A percentile compares a stretch with the other conserved stretches of the same genome.
Evolutionary conservation across 2,113 vertebrate genomes (phyloP).

Genomic region (Chaenocephalus aceratus): DNA sequence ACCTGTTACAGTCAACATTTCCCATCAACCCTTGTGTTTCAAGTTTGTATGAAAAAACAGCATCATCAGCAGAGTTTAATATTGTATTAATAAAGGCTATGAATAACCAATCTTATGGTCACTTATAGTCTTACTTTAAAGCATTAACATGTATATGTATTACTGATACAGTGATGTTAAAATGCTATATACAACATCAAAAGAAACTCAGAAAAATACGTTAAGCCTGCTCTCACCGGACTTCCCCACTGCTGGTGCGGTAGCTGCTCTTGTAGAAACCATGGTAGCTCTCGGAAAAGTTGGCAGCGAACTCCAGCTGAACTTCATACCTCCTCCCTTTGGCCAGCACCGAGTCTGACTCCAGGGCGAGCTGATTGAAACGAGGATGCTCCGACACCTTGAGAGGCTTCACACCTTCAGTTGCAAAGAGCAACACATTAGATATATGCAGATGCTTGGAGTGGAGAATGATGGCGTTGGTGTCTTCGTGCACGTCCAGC

Average conservation of each 20-base stretch:
- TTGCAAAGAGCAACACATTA: slow-evolving; percentile 72
- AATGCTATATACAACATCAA: neutral
- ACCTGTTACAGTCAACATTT: neutral
- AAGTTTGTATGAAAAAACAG: neutral
- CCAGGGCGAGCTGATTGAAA: slow-evolving; percentile 87
- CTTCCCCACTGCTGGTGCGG: slow-evolving; percentile 85
- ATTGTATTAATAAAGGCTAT: neutral
- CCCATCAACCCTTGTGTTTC: slow-evolving; percentile 1
- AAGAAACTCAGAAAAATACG: neutral
- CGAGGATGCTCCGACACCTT: slow-evolving; percentile 83
- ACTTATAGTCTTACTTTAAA: neutral
- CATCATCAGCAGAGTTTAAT: neutral
- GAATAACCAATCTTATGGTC: neutral
- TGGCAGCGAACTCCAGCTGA: slow-evolving; percentile 83
- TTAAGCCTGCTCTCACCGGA: slow-evolving; percentile 79
- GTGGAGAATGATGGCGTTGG: slow-evolving; percentile 87
- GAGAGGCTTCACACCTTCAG: slow-evolving; percentile 47
- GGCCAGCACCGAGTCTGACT: slow-evolving; percentile 74
- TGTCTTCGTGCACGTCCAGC: slow-evolving; percentile 80
- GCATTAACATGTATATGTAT: neutral
- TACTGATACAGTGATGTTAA: neutral
- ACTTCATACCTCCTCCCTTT: slow-evolving; percentile 82
- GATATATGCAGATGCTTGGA: slow-evolving; percentile 83
- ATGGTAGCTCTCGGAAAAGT: slow-evolving; percentile 87
- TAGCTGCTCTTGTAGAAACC: slow-evolving; percentile 95